Evolutionary conservation across 2,888 invertebrate species (phyloP).

Genomic region (Eristalis intricaria): DNA sequence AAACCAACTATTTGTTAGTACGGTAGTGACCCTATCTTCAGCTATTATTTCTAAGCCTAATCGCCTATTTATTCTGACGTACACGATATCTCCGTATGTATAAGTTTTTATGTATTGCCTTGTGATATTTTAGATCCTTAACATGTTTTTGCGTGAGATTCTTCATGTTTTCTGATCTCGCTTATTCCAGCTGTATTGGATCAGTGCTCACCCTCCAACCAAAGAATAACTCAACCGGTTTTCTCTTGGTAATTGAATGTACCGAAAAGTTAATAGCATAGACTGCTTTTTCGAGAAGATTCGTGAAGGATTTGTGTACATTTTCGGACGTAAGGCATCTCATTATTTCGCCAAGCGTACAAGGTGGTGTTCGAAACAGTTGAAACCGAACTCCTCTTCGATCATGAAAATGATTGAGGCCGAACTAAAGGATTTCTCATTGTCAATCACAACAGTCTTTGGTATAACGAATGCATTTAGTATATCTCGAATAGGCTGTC

Average conservation of each 20-base stretch:
- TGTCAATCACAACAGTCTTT: slow-evolving; percentile 38
- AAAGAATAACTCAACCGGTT: not conserved
- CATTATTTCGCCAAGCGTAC: slow-evolving; percentile 3
- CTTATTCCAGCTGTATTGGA: not conserved
- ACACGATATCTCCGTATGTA: not conserved
- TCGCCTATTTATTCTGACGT: slow-evolving; percentile 10
- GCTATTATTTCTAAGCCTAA: slow-evolving; percentile 11
- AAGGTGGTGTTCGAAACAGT: slow-evolving; percentile 4
- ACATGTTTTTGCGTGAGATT: slow-evolving; percentile 7
- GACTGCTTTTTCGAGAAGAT: slow-evolving; percentile 15
- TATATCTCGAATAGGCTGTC: slow-evolving; percentile 4
- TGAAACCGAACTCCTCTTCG: no score
- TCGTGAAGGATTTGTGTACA: slow-evolving; percentile 22
- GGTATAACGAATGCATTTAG: not conserved
- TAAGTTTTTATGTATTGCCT: not conserved
- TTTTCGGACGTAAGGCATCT: slow-evolving; percentile 25
- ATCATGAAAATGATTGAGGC: slow-evolving; percentile 30
- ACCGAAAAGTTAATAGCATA: slow-evolving; percentile 1
- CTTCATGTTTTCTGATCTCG: not conserved
- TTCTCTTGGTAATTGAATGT: not conserved
- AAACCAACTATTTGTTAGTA: slow-evolving; percentile 5
- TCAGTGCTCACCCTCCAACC: no score
- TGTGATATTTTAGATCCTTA: slow-evolving; percentile 1
- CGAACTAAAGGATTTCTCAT: slow-evolving; percentile 42
- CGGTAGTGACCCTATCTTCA: slow-evolving; percentile 4